phyloP scores from a whole-genome alignment of 1,140 invertebrate species.

The Catajapyx aquilonaris region DNA sequence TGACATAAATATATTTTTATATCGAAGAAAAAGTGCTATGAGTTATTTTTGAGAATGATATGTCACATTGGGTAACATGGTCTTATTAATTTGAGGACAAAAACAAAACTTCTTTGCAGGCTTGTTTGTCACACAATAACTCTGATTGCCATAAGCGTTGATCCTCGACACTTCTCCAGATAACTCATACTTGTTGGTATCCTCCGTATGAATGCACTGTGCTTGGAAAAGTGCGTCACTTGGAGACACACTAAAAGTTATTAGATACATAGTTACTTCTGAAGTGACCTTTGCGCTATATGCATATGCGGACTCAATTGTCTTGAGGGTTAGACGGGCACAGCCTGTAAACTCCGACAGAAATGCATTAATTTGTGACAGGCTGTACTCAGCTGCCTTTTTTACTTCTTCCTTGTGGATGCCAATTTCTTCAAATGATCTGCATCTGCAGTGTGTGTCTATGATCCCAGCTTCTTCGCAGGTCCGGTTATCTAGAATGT shows the following conservation, averaged over 20 bases:
- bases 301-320: neutral
- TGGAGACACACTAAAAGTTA: neutral
- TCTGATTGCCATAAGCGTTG: neutral
- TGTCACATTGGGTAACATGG: no score
- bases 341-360: neutral
- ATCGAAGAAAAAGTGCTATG: no score
- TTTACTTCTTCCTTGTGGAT: neutral
- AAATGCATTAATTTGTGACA: neutral
- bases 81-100: no score
- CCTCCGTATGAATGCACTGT: neutral
- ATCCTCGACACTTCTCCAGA: neutral
- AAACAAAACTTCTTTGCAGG: neutral
- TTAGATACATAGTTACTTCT: neutral
- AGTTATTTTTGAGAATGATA: no score
- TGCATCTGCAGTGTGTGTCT: neutral
- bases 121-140: neutral
- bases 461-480: neutral
- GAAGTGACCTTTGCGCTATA: neutral
- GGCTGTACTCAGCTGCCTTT: neutral
- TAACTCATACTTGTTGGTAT: neutral
- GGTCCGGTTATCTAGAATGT: neutral
- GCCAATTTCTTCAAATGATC: neutral
- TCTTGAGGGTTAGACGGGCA: neutral
- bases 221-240: neutral
- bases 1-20: no score